Percentiles rank a stretch among this genome's conserved stretches.
These are phyloP conservation scores for Gavialis gangeticus DNA, from an alignment of 2,113 vertebrate species.

Conservation along the genomic window DNA sequence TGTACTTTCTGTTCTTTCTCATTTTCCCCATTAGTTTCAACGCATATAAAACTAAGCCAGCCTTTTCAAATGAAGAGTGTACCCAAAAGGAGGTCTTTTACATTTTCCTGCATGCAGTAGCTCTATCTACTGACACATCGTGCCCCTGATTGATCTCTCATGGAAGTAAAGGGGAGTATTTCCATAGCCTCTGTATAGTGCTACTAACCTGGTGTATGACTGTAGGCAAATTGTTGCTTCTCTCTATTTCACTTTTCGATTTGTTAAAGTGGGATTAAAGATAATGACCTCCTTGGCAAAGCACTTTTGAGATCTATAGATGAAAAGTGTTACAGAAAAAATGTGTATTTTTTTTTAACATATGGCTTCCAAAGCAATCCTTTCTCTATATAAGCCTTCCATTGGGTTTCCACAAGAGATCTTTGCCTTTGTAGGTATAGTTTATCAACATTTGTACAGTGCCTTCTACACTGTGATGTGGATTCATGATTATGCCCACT, in stretches of 20 bases:
- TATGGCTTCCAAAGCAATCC: not conserved
- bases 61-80: slow-evolving; percentile 42
- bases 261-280: too few relatives aligned
- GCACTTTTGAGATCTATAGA: too few relatives aligned
- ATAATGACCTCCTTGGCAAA: too few relatives aligned
- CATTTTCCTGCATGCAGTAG: not conserved
- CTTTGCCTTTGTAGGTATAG: not conserved
- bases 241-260: too few relatives aligned
- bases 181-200: not conserved
- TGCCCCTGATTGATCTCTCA: not conserved
- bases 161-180: not conserved
- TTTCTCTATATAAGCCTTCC: not conserved
- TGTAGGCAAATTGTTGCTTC: too few relatives aligned
- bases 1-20: slow-evolving; percentile 45
- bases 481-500: not conserved
- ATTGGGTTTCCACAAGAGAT: not conserved
- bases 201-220: too few relatives aligned
- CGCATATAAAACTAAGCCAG: slow-evolving; percentile 54
- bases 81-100: not conserved
- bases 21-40: slow-evolving; percentile 60
- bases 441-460: not conserved
- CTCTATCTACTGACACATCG: not conserved
- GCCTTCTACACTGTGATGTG: not conserved
- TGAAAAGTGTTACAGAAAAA: too few relatives aligned
- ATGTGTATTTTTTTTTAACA: not conserved